Base-by-base conservation (phyloP, 2,888 invertebrate genomes). In the Leptarthrus brevirostris region DNA sequence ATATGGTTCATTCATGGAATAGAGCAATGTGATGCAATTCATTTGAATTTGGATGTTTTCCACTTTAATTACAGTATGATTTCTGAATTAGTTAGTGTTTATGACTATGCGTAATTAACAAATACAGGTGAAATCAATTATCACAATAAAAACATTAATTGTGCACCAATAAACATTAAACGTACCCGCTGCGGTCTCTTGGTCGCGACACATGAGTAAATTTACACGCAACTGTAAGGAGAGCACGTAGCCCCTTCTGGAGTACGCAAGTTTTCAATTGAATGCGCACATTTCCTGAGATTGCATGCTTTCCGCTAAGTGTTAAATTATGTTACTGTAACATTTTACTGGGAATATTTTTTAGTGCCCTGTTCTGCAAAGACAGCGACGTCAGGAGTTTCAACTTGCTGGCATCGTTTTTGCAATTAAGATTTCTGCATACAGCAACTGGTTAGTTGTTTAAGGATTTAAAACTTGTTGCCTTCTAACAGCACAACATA, bases 241-340 rank as follows among this genome's bases (percentile, higher is more conserved):
- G 20, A 52, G 47, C 64, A 53, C 40, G 44, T n/a, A 66, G 30
- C 24, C 49, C 30, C 26, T 36, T 52, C 53, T 49, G 44, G 30
- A 16, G 2, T 18, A 34, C 36, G 3, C n/a, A 2, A 6, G 12
- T 20, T 20, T 4, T 16, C 74, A 76, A 76, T 73, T 74, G 74
- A 71, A 73, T 74, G 73, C 64, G 74, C 76, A 73, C 74, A 73
- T 74, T 73, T 74, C 72, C 74, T 49, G 47, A 58, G 77, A 75
- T 77, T 72, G 78, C 78, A 77, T 78, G 78, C 77, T 78, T 77
- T 76, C 76, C 77, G 74, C 78, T 76, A 74, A 76, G 75, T 74
- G 75, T 76, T 76, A 73, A 76, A 71, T 75, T 74, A 76, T 75
- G 74, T 75, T 76, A 73, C 70, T 74, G 75, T 75, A 75, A 74